Evolutionary conservation across 2,113 vertebrate species (phyloP), one percentile per base, ranked within the genome.

Genomic region (Loxodonta africana): DNA sequence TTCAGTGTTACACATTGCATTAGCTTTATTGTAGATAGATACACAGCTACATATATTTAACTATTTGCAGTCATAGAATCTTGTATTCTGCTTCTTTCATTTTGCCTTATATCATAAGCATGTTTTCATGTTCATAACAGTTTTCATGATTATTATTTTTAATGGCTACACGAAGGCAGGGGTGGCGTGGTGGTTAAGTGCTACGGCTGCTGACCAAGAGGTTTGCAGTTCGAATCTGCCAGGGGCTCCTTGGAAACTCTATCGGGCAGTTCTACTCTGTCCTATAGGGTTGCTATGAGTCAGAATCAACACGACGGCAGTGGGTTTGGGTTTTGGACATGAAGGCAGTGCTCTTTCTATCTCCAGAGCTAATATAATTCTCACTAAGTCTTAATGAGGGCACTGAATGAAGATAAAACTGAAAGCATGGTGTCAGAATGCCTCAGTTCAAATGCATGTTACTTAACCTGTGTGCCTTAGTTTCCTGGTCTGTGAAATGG

Each of bases 1-100:
- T 93, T 95, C 41, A 83, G 67, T 77, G 83, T 92, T 69, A 73
- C 53, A 73, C 25, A 21, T 48, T 71, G n/a, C 73, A 33, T 78
- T 92, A 46, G n/a, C 57, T 87, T 86, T 71, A 74, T 90, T 77
- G 67, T 33, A 33, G 4, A 18, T 6, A 83, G 76, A 33, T 21
- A 25, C 17, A 23, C 15, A 46, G 12, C 20, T 20, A 4, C 12
- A 82, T 25, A 30, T 46, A 33, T 15, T 92, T 82, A 78, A 44
- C 25, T 83, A 78, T 17, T 57, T 65, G 69, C 21, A 25, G 8
- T 83, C 23, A 48, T 63, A 84, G 14, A 37, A 71, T 82, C 85
- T 63, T 83, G 46, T 57, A 71, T 65, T 90, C 48, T 63, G 28
- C 33, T 82, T 85, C 48, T 60, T 21, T 76, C 53, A n/a, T 37